These are phyloP conservation scores for Haplotaxodon microlepis DNA, from an alignment of 2,113 vertebrate genomes.

Conservation along the genomic window DNA sequence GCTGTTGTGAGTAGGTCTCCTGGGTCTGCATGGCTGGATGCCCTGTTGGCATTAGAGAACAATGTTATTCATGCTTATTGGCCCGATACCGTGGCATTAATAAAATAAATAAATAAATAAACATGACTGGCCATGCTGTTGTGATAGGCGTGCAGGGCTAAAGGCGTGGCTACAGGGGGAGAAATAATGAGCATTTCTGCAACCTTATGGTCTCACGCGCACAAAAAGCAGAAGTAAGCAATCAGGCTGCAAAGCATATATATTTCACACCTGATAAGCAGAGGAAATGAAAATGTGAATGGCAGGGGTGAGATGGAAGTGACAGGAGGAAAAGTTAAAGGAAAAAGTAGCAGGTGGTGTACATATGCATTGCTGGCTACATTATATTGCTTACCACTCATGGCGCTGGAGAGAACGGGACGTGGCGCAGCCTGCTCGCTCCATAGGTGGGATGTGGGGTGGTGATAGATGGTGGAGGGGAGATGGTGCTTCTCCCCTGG, in stretches of 20 bases:
- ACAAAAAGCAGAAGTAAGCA: neutral
- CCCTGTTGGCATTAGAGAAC: neutral
- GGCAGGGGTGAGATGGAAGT: neutral
- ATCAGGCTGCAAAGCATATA: neutral
- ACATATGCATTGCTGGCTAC: neutral
- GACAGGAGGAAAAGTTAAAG: neutral
- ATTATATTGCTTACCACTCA: slow-evolving; percentile 3
- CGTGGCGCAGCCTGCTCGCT: slow-evolving; percentile 9
- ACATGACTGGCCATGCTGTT: neutral
- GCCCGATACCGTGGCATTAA: neutral
- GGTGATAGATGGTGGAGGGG: slow-evolving; percentile 50
- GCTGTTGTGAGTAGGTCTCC: neutral
- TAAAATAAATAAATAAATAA: neutral
- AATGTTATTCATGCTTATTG: neutral
- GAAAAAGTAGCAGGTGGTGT: neutral
- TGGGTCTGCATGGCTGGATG: neutral
- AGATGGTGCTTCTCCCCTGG: slow-evolving; percentile 49
- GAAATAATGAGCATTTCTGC: slow-evolving; percentile 33
- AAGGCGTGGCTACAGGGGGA: slow-evolving; percentile 1
- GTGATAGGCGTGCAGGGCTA: slow-evolving; percentile 11
- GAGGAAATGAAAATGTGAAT: slow-evolving; percentile 5
- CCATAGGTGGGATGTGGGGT: slow-evolving; percentile 30
- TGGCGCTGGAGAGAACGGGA: slow-evolving; percentile 6
- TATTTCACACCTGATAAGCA: slow-evolving; percentile 32
- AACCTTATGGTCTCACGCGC: neutral